phyloP scores from a whole-genome alignment of 2,113 vertebrate species.

The Tympanuchus pallidicinctus region DNA sequence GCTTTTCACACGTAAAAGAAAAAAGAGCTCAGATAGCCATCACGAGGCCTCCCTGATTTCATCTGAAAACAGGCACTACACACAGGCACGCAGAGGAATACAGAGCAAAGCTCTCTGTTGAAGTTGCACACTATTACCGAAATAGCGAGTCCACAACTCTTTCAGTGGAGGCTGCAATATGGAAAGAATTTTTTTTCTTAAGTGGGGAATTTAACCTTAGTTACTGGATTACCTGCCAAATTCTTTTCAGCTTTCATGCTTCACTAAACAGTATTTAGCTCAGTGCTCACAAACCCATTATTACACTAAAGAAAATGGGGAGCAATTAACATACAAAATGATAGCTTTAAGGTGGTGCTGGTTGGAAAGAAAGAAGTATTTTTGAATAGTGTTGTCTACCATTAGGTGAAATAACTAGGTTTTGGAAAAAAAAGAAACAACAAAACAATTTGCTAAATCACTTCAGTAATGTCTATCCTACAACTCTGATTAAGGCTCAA shows the following conservation, averaged over 20 bases:
- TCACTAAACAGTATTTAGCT: conserved; percentile 62
- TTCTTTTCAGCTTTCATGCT: conserved; percentile 61
- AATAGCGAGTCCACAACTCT: neutral
- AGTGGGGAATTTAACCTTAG: conserved; percentile 12
- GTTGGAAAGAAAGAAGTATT: conserved; percentile 50
- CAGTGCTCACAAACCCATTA: conserved; percentile 59
- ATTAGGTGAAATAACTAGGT: conserved; percentile 29
- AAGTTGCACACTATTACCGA: conserved; percentile 1
- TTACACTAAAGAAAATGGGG: conserved; percentile 58
- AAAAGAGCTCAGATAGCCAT: neutral
- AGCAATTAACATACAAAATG: conserved; percentile 69
- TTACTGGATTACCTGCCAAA: conserved; percentile 53
- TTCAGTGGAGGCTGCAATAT: neutral
- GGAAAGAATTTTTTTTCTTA: conserved; percentile 9
- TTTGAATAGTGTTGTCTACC: conserved; percentile 4
- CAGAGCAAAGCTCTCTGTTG: neutral
- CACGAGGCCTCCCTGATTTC: neutral
- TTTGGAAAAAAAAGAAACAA: neutral
- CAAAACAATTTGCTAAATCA: conserved; percentile 31
- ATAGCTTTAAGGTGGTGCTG: conserved; percentile 55
- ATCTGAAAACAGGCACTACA: neutral
- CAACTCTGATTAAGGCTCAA: neutral
- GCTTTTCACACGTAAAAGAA: neutral
- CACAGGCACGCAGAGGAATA: neutral
- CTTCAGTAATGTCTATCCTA: conserved; percentile 5